Percentiles rank a stretch among this genome's conserved stretches.
Conservation (phyloP, 2,888 invertebrate species). For the Eurytoma californica region DNA sequence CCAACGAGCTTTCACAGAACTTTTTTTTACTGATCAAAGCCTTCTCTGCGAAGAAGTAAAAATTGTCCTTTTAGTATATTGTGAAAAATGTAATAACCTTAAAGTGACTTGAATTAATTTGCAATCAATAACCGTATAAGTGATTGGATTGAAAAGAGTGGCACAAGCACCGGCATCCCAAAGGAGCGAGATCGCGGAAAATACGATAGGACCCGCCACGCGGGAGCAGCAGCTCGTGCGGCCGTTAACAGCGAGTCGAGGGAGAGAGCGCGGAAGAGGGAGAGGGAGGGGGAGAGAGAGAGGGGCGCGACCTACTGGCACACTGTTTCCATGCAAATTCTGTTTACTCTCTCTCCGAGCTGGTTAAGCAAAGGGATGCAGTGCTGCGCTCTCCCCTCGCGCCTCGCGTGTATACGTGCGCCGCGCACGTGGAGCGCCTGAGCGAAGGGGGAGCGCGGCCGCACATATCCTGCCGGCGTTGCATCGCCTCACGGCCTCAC, state of each 20-base stretch:
- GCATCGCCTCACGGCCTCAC: slow-evolving; percentile 1
- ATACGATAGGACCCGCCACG: too few species aligned
- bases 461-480: slow-evolving; percentile 43
- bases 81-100: too few species aligned
- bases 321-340: slow-evolving; percentile 74
- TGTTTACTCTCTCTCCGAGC: slow-evolving; percentile 69
- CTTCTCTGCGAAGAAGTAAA: too few species aligned
- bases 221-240: not conserved
- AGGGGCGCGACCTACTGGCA: slow-evolving; percentile 71
- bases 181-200: too few species aligned
- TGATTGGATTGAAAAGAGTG: too few species aligned
- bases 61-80: too few species aligned
- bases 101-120: too few species aligned
- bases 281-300: slow-evolving; percentile 19
- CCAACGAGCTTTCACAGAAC: too few species aligned
- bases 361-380: slow-evolving; percentile 59
- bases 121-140: too few species aligned
- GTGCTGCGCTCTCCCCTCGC: slow-evolving; percentile 7
- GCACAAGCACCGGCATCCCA: too few species aligned
- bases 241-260: slow-evolving; percentile 22
- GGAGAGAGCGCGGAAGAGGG: not conserved
- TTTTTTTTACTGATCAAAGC: too few species aligned
- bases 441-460: slow-evolving; percentile 13
- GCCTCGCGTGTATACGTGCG: not conserved
- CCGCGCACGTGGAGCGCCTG: not conserved